phyloP scores from a whole-genome alignment of 2,113 vertebrate species.

The Merops nubicus region DNA sequence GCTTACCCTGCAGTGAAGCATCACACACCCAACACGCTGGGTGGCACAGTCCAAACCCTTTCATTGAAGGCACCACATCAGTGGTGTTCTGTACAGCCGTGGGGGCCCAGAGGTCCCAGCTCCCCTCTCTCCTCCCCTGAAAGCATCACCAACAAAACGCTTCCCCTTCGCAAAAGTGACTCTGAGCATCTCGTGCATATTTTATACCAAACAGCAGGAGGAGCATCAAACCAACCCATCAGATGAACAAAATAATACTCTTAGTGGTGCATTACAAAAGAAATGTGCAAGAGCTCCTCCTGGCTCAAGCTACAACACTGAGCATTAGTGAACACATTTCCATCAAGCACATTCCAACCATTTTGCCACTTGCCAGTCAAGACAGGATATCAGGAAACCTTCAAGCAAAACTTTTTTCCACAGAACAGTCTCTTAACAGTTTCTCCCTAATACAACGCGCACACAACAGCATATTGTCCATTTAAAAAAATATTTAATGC shows the following conservation, averaged over 20 bases:
- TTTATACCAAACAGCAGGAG: background rate
- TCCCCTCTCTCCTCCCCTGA: background rate
- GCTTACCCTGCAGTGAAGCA: background rate
- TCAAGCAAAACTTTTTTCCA: background rate
- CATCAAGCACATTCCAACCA: background rate
- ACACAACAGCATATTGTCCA: conserved; percentile 65
- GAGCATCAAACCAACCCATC: background rate
- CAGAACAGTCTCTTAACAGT: background rate
- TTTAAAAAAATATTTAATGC: conserved; percentile 90
- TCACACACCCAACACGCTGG: background rate
- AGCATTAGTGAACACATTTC: background rate
- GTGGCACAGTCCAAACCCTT: background rate
- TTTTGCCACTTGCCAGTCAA: background rate
- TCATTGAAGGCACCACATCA: background rate
- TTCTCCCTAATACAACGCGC: conserved; percentile 63
- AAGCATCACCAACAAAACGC: background rate
- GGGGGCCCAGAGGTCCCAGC: background rate
- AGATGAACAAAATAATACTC: background rate
- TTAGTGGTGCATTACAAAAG: background rate
- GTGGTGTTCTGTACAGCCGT: too few species aligned
- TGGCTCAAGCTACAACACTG: background rate
- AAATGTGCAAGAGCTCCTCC: background rate
- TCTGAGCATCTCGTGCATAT: background rate
- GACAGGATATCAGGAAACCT: background rate
- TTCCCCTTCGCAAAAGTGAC: background rate